These are phyloP conservation scores for Tanytarsus gracilentus DNA, from an alignment of 2,888 invertebrate species.

Conservation along the genomic window DNA sequence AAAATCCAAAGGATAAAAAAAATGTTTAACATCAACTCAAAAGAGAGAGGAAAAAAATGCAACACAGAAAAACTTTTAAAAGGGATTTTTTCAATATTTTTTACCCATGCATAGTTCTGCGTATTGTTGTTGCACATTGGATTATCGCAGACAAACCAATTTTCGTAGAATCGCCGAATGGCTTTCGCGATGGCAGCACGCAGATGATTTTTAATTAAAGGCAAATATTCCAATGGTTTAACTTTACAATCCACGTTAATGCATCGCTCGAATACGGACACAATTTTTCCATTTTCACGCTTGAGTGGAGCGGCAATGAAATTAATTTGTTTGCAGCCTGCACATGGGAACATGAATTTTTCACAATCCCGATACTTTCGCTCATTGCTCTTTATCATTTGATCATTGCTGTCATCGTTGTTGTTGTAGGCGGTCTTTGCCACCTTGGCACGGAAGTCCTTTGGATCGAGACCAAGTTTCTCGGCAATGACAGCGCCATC, in stretches of 20 bases:
- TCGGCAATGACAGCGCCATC: constrained; percentile 85
- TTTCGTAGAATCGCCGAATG: constrained; percentile 66
- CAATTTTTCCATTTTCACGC: constrained; percentile 40
- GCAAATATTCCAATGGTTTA: constrained; percentile 56
- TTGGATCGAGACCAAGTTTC: constrained; percentile 66
- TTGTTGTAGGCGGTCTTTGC: constrained; percentile 39
- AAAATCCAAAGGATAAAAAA: neutral
- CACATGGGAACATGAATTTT: constrained; percentile 58
- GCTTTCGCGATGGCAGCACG: constrained; percentile 56
- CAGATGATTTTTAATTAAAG: constrained; percentile 64
- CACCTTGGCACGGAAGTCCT: constrained; percentile 34
- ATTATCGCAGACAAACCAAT: constrained; percentile 82
- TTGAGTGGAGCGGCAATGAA: constrained; percentile 47
- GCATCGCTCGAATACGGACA: constrained; percentile 60
- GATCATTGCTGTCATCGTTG: constrained; percentile 37
- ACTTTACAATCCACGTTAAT: constrained; percentile 59
- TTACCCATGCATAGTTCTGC: constrained; percentile 37
- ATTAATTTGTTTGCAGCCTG: constrained; percentile 50
- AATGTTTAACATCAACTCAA: neutral
- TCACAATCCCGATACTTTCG: constrained; percentile 52
- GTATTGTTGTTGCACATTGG: constrained; percentile 70
- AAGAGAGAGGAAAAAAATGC: neutral
- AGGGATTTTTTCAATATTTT: neutral
- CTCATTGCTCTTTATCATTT: constrained; percentile 38
- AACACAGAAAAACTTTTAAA: neutral